Conservation (phyloP, 53 echinoderm and acorn worm species). For the Mesocentrotus franciscanus region DNA sequence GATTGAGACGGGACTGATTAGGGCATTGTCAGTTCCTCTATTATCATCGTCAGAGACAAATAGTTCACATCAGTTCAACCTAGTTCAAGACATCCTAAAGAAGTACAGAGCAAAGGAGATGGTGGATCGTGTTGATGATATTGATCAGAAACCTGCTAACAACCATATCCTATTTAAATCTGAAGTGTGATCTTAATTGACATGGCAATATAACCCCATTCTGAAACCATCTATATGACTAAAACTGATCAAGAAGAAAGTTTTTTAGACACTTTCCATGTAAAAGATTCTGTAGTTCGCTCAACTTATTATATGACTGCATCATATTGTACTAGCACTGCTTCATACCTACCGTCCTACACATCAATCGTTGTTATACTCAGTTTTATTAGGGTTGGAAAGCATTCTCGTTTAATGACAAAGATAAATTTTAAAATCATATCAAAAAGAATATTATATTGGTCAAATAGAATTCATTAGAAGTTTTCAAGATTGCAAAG, state of each 20-base stretch:
- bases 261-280: no score
- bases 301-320: no score
- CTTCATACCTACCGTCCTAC: no score
- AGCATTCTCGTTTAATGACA: neutral
- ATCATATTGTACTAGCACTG: no score
- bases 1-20: conserved; percentile 14
- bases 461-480: no score
- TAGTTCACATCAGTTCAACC: neutral
- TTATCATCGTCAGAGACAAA: neutral
- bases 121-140: neutral
- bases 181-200: neutral
- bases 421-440: no score
- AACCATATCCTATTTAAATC: conserved; percentile 11
- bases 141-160: neutral
- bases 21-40: conserved; percentile 13
- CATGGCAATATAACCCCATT: neutral
- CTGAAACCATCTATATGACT: neutral
- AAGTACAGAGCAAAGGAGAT: neutral
- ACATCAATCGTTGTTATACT: neutral
- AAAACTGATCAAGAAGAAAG: neutral
- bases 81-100: neutral
- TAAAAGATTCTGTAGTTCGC: no score
- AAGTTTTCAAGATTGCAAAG: neutral
- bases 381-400: neutral
- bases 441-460: no score